phyloP scores from a whole-genome alignment of 2,888 invertebrate genomes.

The Macropis europaea region DNA sequence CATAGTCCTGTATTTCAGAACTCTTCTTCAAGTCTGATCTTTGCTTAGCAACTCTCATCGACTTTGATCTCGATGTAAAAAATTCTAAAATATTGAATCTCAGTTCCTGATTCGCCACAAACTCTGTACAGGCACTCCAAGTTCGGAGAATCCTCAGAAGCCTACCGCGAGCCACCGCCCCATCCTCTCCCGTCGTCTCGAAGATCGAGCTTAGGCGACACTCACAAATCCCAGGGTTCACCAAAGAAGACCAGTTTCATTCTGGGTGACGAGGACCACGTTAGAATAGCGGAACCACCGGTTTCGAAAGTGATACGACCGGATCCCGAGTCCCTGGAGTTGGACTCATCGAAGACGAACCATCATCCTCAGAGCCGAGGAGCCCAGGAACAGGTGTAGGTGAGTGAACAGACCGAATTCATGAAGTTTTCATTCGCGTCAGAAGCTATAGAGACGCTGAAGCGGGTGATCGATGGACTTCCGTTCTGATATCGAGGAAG shows the following conservation, averaged over 20 bases:
- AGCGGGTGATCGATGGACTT: not conserved
- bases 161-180: constrained; percentile 46
- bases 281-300: constrained; percentile 10
- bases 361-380: constrained; percentile 57
- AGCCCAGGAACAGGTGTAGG: constrained; percentile 67
- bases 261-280: constrained; percentile 53
- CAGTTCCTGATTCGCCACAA: no score
- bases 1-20: no score
- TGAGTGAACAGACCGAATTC: constrained; percentile 42
- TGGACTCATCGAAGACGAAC: constrained; percentile 57
- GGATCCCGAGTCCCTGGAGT: constrained; percentile 20
- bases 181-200: constrained; percentile 40
- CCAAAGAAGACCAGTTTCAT: constrained; percentile 65
- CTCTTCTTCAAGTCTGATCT: no score
- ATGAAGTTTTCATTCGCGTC: not conserved
- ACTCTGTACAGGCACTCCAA: constrained; percentile 59
- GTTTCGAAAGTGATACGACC: constrained; percentile 1
- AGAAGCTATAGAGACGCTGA: not conserved
- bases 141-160: constrained; percentile 61
- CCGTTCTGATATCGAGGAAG: constrained; percentile 18
- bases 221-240: constrained; percentile 51
- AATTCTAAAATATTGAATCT: no score
- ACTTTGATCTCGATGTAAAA: not conserved
- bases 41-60: no score
- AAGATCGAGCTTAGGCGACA: constrained; percentile 63